Base-by-base conservation (phyloP, 2,797 vertebrate species). In the Sparidentex hasta region DNA sequence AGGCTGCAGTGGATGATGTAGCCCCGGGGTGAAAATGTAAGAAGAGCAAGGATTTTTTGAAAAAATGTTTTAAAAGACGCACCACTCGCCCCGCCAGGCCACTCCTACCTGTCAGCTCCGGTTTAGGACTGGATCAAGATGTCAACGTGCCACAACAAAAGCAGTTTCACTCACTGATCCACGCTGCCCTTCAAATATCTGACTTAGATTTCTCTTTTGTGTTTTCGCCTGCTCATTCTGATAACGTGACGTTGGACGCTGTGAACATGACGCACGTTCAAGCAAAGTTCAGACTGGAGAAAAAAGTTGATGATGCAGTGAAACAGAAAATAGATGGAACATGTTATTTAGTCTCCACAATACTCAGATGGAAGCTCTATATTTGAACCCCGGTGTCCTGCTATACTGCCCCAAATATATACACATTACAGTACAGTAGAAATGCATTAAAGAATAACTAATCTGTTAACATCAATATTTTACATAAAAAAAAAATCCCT, bases 91-190 rank as follows among this genome's bases (percentile, higher is more conserved):
- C 59, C 54, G 29, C 47, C 43, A 25, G 47, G 62, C 33, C 73
- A 52, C 63, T 43, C 65, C 46, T 23, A 38, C 18, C 27, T 73
- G 74, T 83, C 80, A 77, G 55, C 55, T 72, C 77, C 56, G 59
- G 47, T 69, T 65, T 38, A 52, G 20, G 48, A 74, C 54, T 11
- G 9, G 16, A 21, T 57, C 59, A 56, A 62, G 14, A 72, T 51
- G 67, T 69, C 63, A 80, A 65, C 27, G 58, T 71, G 69, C 52
- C 80, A 67, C 66, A 68, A 65, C 57, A 27, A 78, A 20, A 20
- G 62, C 11, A 3, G 46, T 41, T 44, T 54, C 65, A 51, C 47
- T 43, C n/a, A 68, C 9, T 47, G 48, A 75, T 33, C 75, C 46
- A 20, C 27, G 11, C 63, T 43, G 61, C 67, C 38, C 48, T 6